Evolutionary conservation across 2,888 invertebrate genomes (phyloP).

Genomic region (Eretmocerus hayati): DNA sequence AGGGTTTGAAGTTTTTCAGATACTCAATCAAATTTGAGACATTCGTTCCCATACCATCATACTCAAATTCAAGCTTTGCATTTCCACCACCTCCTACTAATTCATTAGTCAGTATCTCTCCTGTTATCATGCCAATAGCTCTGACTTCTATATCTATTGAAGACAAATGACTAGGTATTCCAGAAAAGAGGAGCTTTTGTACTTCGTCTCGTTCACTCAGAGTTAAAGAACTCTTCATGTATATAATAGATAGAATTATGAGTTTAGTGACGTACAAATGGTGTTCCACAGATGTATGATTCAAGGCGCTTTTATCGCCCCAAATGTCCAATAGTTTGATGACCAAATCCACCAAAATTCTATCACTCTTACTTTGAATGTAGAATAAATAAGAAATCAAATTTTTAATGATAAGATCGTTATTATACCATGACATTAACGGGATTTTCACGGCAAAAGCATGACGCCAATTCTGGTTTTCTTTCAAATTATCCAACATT

Average conservation of each 20-base stretch:
- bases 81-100: conserved; percentile 42
- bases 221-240: conserved; percentile 38
- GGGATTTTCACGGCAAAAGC: conserved; percentile 59
- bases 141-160: conserved; percentile 56
- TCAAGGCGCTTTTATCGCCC: conserved; percentile 59
- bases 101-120: conserved; percentile 58
- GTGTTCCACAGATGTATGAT: conserved; percentile 60
- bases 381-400: conserved; percentile 57
- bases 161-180: conserved; percentile 65
- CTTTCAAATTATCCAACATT: conserved; percentile 48
- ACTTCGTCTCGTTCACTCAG: conserved; percentile 40
- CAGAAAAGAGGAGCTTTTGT: conserved; percentile 54
- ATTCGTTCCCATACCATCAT: conserved; percentile 51
- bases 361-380: conserved; percentile 34
- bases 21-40: conserved; percentile 50
- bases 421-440: conserved; percentile 49
- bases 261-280: conserved; percentile 65
- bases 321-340: conserved; percentile 58
- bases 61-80: conserved; percentile 61
- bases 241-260: conserved; percentile 55
- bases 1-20: conserved; percentile 37
- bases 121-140: conserved; percentile 67
- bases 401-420: conserved; percentile 53
- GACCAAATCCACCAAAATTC: conserved; percentile 47
- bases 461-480: conserved; percentile 55